A percentile compares a stretch with the other conserved stretches of the same genome.
phyloP scores from a whole-genome alignment of 92 coral and sea anemone species.

The Palythoa grandis region DNA sequence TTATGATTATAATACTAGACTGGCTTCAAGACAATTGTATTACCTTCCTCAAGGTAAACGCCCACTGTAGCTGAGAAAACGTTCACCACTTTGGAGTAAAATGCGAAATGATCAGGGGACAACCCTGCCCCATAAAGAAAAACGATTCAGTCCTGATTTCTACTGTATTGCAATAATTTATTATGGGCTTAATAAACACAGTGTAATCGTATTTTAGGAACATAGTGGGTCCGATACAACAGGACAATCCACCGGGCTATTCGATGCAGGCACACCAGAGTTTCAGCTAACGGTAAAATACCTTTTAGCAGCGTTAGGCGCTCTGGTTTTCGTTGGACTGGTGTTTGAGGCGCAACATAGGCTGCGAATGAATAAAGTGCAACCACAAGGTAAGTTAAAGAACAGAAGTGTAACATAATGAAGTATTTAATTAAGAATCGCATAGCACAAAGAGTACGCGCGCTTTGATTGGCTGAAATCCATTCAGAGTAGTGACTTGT shows the following conservation, averaged over 20 bases:
- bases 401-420: not conserved
- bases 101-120: too few species aligned
- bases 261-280: slow-evolving; percentile 17
- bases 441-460: too few species aligned
- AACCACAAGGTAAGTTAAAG: slow-evolving; percentile 3
- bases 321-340: slow-evolving; percentile 25
- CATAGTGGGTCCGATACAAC: not conserved
- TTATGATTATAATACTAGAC: too few species aligned
- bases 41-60: too few species aligned
- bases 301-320: not conserved
- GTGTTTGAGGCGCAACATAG: slow-evolving; percentile 4
- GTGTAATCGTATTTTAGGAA: slow-evolving; percentile 13
- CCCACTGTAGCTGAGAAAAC: too few species aligned
- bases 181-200: not conserved
- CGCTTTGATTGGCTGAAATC: too few species aligned
- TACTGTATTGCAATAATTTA: not conserved
- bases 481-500: too few species aligned
- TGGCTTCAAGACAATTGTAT: too few species aligned
- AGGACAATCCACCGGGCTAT: slow-evolving; percentile 10
- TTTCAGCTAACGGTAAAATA: not conserved
- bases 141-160: too few species aligned
- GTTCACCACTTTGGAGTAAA: too few species aligned
- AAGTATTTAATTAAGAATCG: too few species aligned
- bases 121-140: too few species aligned
- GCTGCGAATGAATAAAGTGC: not conserved